These are phyloP conservation scores for Diadumene lineata DNA, from an alignment of 92 coral and sea anemone genomes.

Conservation along the genomic window DNA sequence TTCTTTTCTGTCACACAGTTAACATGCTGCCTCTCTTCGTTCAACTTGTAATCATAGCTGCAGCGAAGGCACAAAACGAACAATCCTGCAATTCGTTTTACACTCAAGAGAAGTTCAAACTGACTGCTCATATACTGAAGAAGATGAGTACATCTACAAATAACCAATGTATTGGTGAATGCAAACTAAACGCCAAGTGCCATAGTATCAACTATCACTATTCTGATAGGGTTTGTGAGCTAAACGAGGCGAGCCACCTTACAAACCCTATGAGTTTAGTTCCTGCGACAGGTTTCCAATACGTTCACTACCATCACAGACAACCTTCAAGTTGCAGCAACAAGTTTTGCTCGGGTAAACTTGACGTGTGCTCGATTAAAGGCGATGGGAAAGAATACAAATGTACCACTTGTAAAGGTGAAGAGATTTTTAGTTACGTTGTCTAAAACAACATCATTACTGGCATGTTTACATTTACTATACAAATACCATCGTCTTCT, in stretches of 20 bases:
- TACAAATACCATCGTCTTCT: no score
- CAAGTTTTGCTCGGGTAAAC: not conserved
- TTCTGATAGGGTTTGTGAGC: not conserved
- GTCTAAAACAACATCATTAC: no score
- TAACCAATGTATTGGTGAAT: not conserved
- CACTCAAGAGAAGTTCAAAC: not conserved
- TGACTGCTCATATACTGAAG: not conserved
- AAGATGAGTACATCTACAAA: not conserved
- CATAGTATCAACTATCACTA: not conserved
- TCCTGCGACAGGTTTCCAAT: not conserved
- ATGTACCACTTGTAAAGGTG: not conserved
- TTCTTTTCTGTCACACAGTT: no score
- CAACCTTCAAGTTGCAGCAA: not conserved
- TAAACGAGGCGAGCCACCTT: not conserved
- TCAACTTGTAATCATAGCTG: not conserved
- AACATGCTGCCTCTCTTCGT: not conserved
- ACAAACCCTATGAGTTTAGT: not conserved
- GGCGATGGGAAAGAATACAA: not conserved
- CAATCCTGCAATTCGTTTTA: not conserved
- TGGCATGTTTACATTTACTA: no score
- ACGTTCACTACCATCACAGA: not conserved
- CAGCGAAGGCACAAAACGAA: not conserved
- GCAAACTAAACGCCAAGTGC: not conserved
- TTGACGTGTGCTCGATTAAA: not conserved
- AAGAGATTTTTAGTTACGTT: no score